Conservation (phyloP, 2,113 vertebrate genomes). For the Tachysurus fulvidraco region DNA sequence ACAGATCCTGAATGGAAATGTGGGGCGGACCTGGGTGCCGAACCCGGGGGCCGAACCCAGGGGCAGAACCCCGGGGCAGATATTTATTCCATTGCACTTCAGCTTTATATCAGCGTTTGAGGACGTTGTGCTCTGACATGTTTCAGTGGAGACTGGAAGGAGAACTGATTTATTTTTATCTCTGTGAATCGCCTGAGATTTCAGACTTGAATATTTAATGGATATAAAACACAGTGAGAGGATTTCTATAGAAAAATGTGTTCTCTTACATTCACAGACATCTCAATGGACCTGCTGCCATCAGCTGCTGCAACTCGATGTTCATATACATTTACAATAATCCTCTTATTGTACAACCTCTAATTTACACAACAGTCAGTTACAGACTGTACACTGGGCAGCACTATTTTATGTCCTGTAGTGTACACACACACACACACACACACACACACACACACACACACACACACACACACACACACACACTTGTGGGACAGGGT, state of each 20-base stretch:
- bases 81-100: not conserved
- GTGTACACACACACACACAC: conserved; percentile 3
- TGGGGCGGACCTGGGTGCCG: not conserved
- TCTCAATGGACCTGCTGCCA: too few species aligned
- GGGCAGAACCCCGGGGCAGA: not conserved
- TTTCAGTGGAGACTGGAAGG: conserved; percentile 11
- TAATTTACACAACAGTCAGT: too few species aligned
- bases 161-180: conserved; percentile 45
- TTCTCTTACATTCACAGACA: not conserved
- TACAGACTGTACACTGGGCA: too few species aligned
- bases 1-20: not conserved
- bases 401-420: too few species aligned
- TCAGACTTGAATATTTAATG: conserved; percentile 36
- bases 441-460: not conserved
- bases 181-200: conserved; percentile 28
- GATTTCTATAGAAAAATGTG: conserved; percentile 41
- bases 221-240: conserved; percentile 11
- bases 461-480: not conserved
- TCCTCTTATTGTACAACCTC: too few species aligned
- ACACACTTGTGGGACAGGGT: not conserved
- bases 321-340: too few species aligned
- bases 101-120: not conserved
- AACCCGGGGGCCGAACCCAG: not conserved
- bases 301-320: not conserved
- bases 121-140: not conserved